Percentiles rank a stretch among this genome's conserved stretches.
These are phyloP conservation scores for Drosophila emarginata DNA, from an alignment of 2,888 invertebrate species.

Conservation along the genomic window DNA sequence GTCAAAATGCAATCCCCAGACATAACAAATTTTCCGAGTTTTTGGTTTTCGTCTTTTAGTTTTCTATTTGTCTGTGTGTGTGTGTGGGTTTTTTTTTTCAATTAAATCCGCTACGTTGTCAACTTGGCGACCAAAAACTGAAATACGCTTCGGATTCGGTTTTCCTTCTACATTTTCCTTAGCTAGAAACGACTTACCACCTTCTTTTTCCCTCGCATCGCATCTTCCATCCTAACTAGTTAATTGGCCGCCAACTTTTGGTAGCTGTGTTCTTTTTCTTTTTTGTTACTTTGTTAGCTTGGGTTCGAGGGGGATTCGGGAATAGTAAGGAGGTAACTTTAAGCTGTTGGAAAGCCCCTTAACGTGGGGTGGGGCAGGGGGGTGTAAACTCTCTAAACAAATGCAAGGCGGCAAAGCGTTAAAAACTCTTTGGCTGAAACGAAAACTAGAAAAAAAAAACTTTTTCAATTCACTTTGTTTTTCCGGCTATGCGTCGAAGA, in stretches of 20 bases:
- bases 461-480: constrained; percentile 68
- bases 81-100: constrained; percentile 4
- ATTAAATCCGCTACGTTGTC: constrained; percentile 15
- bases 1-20: constrained; percentile 21
- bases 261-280: constrained; percentile 14
- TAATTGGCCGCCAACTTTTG: constrained; percentile 64
- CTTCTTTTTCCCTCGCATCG: neutral
- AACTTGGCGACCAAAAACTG: constrained; percentile 8
- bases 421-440: constrained; percentile 49
- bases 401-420: constrained; percentile 71
- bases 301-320: neutral
- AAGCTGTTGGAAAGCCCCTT: constrained; percentile 51
- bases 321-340: constrained; percentile 33
- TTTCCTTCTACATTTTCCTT: neutral
- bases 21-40: constrained; percentile 29
- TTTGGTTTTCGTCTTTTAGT: constrained; percentile 16
- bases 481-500: constrained; percentile 44
- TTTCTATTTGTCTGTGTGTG: neutral
- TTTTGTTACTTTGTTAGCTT: neutral
- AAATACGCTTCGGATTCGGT: neutral
- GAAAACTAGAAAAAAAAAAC: constrained; percentile 41
- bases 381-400: constrained; percentile 47
- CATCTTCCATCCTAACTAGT: constrained; percentile 32
- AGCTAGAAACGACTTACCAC: neutral
- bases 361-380: neutral